phyloP scores from a whole-genome alignment of 2,113 vertebrate genomes.

The Porphyrio hochstetteri region DNA sequence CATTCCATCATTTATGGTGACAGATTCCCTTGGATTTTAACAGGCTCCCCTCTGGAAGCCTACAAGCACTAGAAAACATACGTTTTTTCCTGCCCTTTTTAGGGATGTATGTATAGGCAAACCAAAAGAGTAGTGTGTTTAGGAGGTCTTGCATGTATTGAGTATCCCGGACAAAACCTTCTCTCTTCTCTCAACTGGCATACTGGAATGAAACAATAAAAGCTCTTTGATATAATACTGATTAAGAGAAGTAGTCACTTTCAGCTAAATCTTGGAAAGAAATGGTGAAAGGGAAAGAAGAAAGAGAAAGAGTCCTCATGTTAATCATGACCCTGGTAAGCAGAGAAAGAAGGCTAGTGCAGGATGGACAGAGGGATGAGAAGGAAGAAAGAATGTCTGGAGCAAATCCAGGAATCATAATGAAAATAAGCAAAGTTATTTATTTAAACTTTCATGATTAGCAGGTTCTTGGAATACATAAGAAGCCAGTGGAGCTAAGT shows the following conservation, averaged over 20 bases:
- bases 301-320: not conserved
- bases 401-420: not conserved
- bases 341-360: not conserved
- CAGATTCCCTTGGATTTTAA: conserved; percentile 30
- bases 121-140: not conserved
- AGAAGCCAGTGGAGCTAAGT: not conserved
- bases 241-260: not conserved
- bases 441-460: not conserved
- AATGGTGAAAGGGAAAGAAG: not conserved
- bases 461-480: not conserved
- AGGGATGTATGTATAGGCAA: not conserved
- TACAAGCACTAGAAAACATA: not conserved
- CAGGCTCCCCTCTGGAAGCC: not conserved
- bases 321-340: not conserved
- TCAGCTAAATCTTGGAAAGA: not conserved
- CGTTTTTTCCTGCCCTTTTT: not conserved
- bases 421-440: not conserved
- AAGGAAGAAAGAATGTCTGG: not conserved
- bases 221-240: not conserved
- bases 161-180: not conserved
- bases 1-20: conserved; percentile 20
- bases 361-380: not conserved
- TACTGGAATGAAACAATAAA: not conserved
- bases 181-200: not conserved
- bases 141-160: not conserved